A percentile compares a stretch with the other conserved stretches of the same genome.
Evolutionary conservation across 2,797 vertebrate genomes (phyloP).

Genomic region (Petrocephalus sullivani): DNA sequence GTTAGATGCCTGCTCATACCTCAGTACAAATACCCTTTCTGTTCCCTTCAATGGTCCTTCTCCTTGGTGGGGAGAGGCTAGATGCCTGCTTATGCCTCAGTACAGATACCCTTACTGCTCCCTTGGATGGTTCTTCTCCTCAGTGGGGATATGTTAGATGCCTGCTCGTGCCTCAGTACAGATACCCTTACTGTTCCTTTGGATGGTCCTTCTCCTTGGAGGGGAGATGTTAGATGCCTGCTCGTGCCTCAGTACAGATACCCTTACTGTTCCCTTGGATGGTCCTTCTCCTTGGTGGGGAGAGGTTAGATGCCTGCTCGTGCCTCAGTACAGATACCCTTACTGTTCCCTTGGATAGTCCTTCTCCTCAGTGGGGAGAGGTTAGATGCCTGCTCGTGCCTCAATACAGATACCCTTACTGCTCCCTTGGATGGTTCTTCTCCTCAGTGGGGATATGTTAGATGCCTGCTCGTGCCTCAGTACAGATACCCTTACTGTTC

Average conservation of each 20-base stretch:
- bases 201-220: not conserved
- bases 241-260: not conserved
- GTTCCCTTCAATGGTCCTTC: too few species aligned
- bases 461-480: too few species aligned
- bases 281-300: not conserved
- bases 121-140: too few species aligned
- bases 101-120: too few species aligned
- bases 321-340: not conserved
- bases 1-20: too few species aligned
- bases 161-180: not conserved
- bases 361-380: not conserved
- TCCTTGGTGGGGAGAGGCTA: too few species aligned
- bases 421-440: constrained; percentile 5
- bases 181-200: not conserved
- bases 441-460: not conserved
- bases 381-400: too few species aligned
- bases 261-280: not conserved
- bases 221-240: too few species aligned
- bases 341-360: not conserved
- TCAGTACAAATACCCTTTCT: too few species aligned
- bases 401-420: not conserved
- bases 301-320: too few species aligned
- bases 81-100: too few species aligned
- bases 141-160: too few species aligned
- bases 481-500: not conserved